Base-by-base conservation (phyloP, 2,797 vertebrate species). In the Ptychadena robeensis region DNA sequence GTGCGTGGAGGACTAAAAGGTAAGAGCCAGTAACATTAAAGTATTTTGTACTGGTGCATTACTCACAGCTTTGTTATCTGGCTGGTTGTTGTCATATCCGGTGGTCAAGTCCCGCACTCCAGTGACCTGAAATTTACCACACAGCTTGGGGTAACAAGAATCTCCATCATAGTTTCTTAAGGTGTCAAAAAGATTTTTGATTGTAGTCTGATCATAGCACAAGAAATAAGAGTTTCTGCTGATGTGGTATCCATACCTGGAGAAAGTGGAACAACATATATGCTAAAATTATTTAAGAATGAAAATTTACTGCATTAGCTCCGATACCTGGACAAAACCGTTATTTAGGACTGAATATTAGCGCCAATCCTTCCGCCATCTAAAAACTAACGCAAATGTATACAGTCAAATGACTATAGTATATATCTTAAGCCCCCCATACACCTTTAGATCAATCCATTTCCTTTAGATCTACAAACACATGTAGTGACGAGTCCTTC, bases 211-310 rank as follows among this genome's bases (percentile, higher is more conserved):
- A 87, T 98, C 94, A 0, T 97, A 93, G 90, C 98, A 99, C 90
- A 99, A 97, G 85, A 98, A 99, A 92, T 99, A 99, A 0, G 98
- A 99, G 90, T 97, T 95, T 88, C 95, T 96, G 82, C 94, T 95
- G 88, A 98, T 93, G 91, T 99, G 98, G 88, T 98, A 96, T 76
- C 98, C 98, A 0, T 99, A 99, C 86, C 98, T 99, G 89, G 76
- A 11, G 37, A 14, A 32, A 31, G 12, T 38, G n/a, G 40, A 70
- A 34, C 34, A 37, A 25, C 4, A 30, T 15, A 40, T 0, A 27
- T 27, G 27, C 9, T 59, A n/a, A 53, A 18, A 53, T 22, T 22
- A 53, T 22, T 15, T 9, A 44, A 44, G 40, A 44, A 53, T n/a
- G 6, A 22, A 53, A n/a, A 22, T n/a, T n/a, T 1, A 6, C 15